These are phyloP conservation scores for Enteromius argenteus DNA, from an alignment of 2,797 vertebrate genomes.

Conservation along the genomic window DNA sequence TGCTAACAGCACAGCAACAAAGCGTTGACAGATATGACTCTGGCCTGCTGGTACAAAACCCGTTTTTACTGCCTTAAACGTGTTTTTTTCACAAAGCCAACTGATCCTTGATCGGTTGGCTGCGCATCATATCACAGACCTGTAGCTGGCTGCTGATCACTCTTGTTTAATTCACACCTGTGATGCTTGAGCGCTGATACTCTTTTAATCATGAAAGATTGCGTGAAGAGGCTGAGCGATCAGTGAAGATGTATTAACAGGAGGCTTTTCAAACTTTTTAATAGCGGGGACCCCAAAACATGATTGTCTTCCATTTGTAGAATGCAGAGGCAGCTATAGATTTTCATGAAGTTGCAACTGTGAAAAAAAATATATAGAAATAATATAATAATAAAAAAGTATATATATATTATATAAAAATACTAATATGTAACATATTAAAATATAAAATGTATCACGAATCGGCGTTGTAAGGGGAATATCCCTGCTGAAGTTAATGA, in stretches of 20 bases:
- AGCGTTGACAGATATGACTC: conserved; percentile 48
- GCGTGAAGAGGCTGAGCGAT: neutral
- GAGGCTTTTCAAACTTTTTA: neutral
- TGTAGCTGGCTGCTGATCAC: conserved; percentile 25
- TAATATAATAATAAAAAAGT: no score
- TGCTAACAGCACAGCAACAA: conserved; percentile 52
- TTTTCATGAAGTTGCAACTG: neutral
- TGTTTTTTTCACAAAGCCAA: conserved; percentile 25
- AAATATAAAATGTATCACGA: no score
- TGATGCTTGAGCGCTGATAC: neutral
- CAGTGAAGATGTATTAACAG: neutral
- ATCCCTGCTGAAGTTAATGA: no score
- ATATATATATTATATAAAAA: no score
- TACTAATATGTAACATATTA: no score
- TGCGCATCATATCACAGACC: conserved; percentile 22
- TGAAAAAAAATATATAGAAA: neutral
- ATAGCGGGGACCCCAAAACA: neutral
- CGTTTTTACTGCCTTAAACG: neutral
- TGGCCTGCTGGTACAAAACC: conserved; percentile 42
- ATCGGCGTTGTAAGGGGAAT: no score
- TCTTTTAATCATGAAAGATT: conserved; percentile 6
- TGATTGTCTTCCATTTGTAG: neutral
- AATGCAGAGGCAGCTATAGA: neutral
- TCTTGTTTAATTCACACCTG: conserved; percentile 19
- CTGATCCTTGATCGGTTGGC: conserved; percentile 12